A percentile compares a stretch with the other conserved stretches of the same genome.
These are phyloP conservation scores for Turritopsis rubra DNA, from an alignment of 30 jellyfish, hydroid and myxozoan species.

Conservation along the genomic window DNA sequence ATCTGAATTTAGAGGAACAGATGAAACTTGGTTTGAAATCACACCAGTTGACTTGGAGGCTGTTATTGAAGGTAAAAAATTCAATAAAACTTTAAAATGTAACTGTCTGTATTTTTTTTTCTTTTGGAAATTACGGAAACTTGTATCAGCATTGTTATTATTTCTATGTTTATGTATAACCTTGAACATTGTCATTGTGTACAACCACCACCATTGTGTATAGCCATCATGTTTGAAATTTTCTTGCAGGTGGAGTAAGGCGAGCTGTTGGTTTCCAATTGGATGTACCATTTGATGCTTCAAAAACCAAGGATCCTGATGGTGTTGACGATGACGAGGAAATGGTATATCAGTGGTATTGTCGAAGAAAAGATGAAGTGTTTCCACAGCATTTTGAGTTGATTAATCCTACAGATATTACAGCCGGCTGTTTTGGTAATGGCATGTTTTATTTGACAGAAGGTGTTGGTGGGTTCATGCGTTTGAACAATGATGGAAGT, in stretches of 20 bases:
- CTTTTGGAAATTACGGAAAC: no score
- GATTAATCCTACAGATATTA: conserved; percentile 6
- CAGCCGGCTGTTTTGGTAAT: conserved; percentile 69
- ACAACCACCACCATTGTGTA: not conserved
- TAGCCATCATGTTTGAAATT: no score
- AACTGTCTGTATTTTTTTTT: no score
- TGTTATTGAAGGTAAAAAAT: conserved; percentile 39
- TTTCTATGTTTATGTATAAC: no score
- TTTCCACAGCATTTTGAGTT: conserved; percentile 39
- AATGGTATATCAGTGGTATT: conserved; percentile 61
- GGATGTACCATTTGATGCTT: conserved; percentile 59
- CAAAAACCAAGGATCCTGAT: conserved; percentile 79
- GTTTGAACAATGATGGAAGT: conserved; percentile 23
- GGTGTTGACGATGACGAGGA: conserved; percentile 34
- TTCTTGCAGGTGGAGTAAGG: conserved; percentile 67
- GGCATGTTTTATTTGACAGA: conserved; percentile 40
- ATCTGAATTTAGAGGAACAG: conserved; percentile 35
- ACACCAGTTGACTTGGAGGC: conserved; percentile 70
- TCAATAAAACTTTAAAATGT: not conserved
- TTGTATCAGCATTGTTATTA: no score
- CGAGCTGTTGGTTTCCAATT: conserved; percentile 79
- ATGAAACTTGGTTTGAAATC: conserved; percentile 51
- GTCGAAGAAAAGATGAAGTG: conserved; percentile 52
- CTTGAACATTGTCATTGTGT: no score
- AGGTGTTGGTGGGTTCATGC: conserved; percentile 20